A percentile compares a stretch with the other conserved stretches of the same genome.
Evolutionary conservation across 2,113 vertebrate species (phyloP).

Genomic region (Pseudorhombus dupliciocellatus): DNA sequence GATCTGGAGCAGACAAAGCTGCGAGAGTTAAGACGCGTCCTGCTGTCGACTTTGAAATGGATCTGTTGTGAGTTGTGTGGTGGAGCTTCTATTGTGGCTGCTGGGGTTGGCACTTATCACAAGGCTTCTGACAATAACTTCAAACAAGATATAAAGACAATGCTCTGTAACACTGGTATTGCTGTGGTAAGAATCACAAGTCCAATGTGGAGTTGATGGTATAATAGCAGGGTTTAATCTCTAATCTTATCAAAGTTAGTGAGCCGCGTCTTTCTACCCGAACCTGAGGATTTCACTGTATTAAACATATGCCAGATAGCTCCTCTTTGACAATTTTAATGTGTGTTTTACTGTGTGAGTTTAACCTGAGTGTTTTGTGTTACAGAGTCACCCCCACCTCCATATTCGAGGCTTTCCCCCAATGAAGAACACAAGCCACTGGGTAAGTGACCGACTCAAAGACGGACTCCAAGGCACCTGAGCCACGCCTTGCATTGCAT

Average conservation of each 20-base stretch:
- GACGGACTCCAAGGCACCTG: neutral
- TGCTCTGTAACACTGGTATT: neutral
- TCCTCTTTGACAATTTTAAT: neutral
- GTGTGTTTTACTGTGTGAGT: neutral
- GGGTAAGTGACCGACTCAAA: conserved; percentile 83
- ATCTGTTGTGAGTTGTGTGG: conserved; percentile 18
- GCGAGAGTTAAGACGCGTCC: conserved; percentile 4
- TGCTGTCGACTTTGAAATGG: conserved; percentile 24
- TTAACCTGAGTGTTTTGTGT: conserved; percentile 74
- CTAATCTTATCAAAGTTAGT: neutral
- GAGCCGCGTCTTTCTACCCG: neutral
- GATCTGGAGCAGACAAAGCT: conserved; percentile 19
- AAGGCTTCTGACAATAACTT: neutral
- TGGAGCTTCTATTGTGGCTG: conserved; percentile 18
- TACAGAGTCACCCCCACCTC: conserved; percentile 97
- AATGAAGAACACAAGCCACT: conserved; percentile 97
- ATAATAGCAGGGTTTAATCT: neutral
- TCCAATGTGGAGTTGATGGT: neutral
- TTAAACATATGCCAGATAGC: too few relatives aligned
- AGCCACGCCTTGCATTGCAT: neutral
- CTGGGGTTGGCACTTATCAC: neutral
- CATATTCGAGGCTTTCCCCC: conserved; percentile 97
- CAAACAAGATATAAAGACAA: conserved; percentile 7
- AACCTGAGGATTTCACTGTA: neutral
- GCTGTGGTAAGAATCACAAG: neutral